Evolutionary conservation across 1,140 invertebrate genomes (phyloP).

Genomic region (Micrasema minimum): DNA sequence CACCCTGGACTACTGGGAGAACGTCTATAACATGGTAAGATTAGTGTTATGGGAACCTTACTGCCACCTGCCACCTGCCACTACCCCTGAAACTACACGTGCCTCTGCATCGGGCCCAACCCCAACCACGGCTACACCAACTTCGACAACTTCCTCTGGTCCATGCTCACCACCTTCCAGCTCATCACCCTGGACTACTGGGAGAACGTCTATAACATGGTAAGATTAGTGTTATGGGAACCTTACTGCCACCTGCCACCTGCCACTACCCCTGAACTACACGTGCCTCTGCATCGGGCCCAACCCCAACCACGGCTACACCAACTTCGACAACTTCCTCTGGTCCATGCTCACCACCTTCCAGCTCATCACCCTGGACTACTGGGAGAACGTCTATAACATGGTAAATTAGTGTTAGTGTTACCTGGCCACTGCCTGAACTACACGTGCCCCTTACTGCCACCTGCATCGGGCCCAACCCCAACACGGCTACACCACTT

Average conservation of each 20-base stretch:
- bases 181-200: constrained; percentile 92
- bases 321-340: constrained; percentile 93
- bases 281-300: constrained; percentile 86
- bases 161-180: constrained; percentile 92
- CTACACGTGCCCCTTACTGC: no score
- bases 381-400: constrained; percentile 95
- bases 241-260: constrained; percentile 84
- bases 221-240: no score
- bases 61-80: constrained; percentile 85
- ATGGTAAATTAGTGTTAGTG: no score
- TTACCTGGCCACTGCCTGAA: no score
- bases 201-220: constrained; percentile 95
- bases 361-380: constrained; percentile 91
- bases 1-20: constrained; percentile 93
- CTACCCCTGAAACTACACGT: constrained; percentile 81
- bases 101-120: constrained; percentile 87
- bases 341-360: constrained; percentile 95
- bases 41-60: no score
- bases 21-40: constrained; percentile 93
- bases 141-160: constrained; percentile 94
- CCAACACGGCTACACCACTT: no score
- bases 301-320: constrained; percentile 92
- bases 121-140: constrained; percentile 93
- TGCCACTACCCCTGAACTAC: constrained; percentile 78
- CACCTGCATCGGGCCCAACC: no score